A percentile compares a stretch with the other conserved stretches of the same genome.
Conservation (phyloP, 2,113 vertebrate genomes). For the Morone saxatilis region DNA sequence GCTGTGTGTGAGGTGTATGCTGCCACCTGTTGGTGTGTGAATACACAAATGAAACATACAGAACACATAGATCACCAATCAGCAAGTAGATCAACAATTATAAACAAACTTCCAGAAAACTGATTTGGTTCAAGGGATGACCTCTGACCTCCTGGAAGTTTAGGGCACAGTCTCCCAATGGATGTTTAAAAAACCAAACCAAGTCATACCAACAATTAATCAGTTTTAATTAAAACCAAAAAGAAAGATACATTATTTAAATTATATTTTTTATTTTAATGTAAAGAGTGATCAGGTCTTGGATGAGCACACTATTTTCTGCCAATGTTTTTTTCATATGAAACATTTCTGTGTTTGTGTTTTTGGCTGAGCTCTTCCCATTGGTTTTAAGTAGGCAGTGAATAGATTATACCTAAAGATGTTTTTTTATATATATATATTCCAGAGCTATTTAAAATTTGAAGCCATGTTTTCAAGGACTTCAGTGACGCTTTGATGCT, state of each 20-base stretch:
- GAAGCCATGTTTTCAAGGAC: not conserved
- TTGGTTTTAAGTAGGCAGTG: too few species aligned
- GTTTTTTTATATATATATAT: not conserved
- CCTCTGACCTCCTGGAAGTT: not conserved
- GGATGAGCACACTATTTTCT: too few species aligned
- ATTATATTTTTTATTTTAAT: not conserved
- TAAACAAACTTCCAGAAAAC: not conserved
- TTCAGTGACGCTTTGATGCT: not conserved
- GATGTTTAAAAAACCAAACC: not conserved
- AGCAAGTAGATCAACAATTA: not conserved
- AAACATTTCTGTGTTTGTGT: not conserved
- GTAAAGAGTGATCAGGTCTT: not conserved
- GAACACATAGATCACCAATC: not conserved
- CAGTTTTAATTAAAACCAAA: too few species aligned
- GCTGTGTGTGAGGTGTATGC: conserved; percentile 34
- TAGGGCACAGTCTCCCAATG: not conserved
- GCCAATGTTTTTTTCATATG: not conserved
- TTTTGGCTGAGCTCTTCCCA: not conserved
- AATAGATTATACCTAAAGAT: not conserved
- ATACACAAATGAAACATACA: not conserved
- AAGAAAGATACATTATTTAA: too few species aligned
- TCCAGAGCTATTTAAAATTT: not conserved
- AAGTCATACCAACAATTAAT: too few species aligned
- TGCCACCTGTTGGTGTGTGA: conserved; percentile 73
- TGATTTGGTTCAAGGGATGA: not conserved